These are phyloP conservation scores for Ursus arctos DNA, from an alignment of 2,113 vertebrate species.

Conservation along the genomic window DNA sequence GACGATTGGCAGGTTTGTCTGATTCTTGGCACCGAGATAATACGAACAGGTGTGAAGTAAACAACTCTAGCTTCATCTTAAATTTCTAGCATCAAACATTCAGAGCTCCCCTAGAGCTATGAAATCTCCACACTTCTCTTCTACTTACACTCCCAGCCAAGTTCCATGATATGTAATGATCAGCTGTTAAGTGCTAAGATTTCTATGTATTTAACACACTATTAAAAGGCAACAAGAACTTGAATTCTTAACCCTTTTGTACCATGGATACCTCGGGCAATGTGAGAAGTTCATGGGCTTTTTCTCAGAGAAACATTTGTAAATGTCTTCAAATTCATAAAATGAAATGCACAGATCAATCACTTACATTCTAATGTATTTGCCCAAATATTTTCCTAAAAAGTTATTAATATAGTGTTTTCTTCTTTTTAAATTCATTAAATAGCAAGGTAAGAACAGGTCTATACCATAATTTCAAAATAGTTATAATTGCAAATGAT, in stretches of 20 bases:
- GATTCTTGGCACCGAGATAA: slow-evolving; percentile 21
- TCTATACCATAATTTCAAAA: not conserved
- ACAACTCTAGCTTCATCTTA: slow-evolving; percentile 14
- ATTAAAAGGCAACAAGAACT: not conserved
- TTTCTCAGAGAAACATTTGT: slow-evolving; percentile 4
- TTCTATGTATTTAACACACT: not conserved
- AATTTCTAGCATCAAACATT: not conserved
- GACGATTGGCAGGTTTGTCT: not conserved
- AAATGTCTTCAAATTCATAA: slow-evolving; percentile 25
- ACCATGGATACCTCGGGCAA: rapidly evolving
- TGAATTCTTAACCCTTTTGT: not conserved
- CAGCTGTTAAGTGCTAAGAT: not conserved
- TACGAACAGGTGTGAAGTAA: slow-evolving; percentile 63
- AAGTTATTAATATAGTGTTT: not conserved
- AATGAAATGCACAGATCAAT: not conserved
- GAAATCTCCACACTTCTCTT: not conserved
- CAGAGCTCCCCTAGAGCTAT: not conserved
- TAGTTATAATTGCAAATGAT: not conserved
- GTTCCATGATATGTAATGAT: not conserved
- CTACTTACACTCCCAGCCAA: not conserved
- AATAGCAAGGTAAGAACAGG: not conserved
- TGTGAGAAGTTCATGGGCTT: not conserved
- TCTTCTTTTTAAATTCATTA: slow-evolving; percentile 2
- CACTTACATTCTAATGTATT: not conserved
- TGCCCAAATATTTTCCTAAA: not conserved